Base-by-base conservation (phyloP, 2,888 invertebrate genomes). In the Dichetophora obliterata region DNA sequence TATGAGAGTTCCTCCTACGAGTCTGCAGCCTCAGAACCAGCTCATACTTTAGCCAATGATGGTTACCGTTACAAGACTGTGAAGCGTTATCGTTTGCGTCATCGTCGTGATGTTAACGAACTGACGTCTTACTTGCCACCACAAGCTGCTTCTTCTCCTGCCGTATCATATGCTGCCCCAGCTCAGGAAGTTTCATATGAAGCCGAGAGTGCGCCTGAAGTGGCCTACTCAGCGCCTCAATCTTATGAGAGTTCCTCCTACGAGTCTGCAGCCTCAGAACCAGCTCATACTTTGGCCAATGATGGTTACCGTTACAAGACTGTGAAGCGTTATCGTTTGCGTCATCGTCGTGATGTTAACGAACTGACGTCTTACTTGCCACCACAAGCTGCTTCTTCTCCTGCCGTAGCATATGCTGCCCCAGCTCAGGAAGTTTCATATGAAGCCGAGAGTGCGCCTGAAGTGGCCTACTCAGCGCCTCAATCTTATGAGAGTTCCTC, bases 11-110 rank as follows among this genome's bases (percentile, higher is more conserved):
- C 43, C 8, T 43, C 73, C 50, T 71, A 71, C 22, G 74, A 74
- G 11, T 11, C 54, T 16, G 68, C 54, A 16, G 75, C 75, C n/a
- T 75, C 75, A 16, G 75, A 68, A 3, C 77, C 77, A 3, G 74
- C 77, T 54, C 77, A 77, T 24, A 54, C 77, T 11, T 22, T 80
- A 14, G 54, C 70, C 43, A 48, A 77, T 54, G 78, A 78, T 75
- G 78, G 78, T 6, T 78, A 78, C 19, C 76, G 76, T 43, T 78
- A 78, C 66, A 76, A 75, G 72, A n/a, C 76, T 37, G 73, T 80
- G 1, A 78, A 78, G 63, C 77, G 80, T 48, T 74, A 69, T 52
- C 78, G 77, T 57, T 50, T 63, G 6, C 76, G 76, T 57, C 76
- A 76, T 63, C 78, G 78, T 48, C 76, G 76, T 74, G 78, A 76